Conservation (phyloP, 2,113 vertebrate species). For the Coracopsis vasa region DNA sequence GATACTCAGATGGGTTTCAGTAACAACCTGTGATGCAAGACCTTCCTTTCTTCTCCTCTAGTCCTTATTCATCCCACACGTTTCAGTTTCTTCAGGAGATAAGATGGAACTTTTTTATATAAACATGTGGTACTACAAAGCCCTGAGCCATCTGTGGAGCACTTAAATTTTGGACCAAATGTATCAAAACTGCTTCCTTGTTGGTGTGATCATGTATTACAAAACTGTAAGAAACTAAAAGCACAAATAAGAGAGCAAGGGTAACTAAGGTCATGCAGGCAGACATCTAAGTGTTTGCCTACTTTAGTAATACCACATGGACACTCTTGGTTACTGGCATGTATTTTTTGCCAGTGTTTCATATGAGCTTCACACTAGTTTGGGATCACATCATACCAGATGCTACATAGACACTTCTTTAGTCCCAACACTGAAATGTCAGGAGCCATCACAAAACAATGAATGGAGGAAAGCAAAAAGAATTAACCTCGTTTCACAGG, state of each 20-base stretch:
- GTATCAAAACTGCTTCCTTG: background rate
- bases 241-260: background rate
- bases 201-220: background rate
- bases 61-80: background rate
- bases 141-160: background rate
- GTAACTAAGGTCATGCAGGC: background rate
- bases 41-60: background rate
- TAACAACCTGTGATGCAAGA: background rate
- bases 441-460: background rate
- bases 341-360: background rate
- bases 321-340: background rate
- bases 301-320: background rate
- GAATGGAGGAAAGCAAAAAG: background rate
- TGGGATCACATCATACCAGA: background rate
- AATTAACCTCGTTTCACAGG: background rate
- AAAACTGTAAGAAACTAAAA: background rate
- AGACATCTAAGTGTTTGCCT: background rate
- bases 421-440: background rate
- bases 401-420: background rate
- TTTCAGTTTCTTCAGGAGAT: background rate
- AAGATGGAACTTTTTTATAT: background rate
- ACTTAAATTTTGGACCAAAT: background rate
- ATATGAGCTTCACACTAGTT: background rate
- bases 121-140: background rate
- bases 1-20: background rate